phyloP scores from a whole-genome alignment of 2,888 invertebrate species.

The Catocala fraxini region DNA sequence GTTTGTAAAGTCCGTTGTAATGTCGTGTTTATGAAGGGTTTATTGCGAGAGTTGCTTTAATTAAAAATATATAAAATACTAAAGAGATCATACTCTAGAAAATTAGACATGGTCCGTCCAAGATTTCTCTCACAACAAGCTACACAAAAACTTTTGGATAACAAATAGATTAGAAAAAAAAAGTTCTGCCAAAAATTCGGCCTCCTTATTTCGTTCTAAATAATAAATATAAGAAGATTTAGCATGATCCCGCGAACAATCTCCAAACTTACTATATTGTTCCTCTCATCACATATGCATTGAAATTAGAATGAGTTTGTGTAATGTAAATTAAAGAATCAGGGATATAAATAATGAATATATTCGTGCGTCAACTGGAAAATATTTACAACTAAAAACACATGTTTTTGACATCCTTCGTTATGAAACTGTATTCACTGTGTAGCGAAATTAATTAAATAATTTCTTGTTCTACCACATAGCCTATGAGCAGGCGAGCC shows the following conservation, averaged over 20 bases:
- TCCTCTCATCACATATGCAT: slow-evolving; percentile 27
- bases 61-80: too few species aligned
- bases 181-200: slow-evolving; percentile 8
- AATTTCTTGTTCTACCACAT: too few species aligned
- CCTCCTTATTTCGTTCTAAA: slow-evolving; percentile 10
- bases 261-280: slow-evolving; percentile 16
- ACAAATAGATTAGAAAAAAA: slow-evolving; percentile 10
- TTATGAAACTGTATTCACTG: too few species aligned
- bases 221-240: slow-evolving; percentile 21
- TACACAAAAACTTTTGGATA: background rate
- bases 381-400: slow-evolving; percentile 2
- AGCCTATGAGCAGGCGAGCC: too few species aligned
- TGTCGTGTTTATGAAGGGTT: too few species aligned
- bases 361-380: slow-evolving; percentile 1
- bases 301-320: slow-evolving; percentile 24
- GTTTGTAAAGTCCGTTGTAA: too few species aligned
- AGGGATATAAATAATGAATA: slow-evolving; percentile 7
- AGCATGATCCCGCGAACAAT: slow-evolving; percentile 10
- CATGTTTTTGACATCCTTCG: background rate
- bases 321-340: slow-evolving; percentile 14
- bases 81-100: too few species aligned
- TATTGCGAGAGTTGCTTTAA: too few species aligned
- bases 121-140: too few species aligned
- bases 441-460: too few species aligned
- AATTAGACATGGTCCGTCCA: too few species aligned